Base-by-base conservation (phyloP, 1,140 invertebrate species). In the Laupala kohalensis region DNA sequence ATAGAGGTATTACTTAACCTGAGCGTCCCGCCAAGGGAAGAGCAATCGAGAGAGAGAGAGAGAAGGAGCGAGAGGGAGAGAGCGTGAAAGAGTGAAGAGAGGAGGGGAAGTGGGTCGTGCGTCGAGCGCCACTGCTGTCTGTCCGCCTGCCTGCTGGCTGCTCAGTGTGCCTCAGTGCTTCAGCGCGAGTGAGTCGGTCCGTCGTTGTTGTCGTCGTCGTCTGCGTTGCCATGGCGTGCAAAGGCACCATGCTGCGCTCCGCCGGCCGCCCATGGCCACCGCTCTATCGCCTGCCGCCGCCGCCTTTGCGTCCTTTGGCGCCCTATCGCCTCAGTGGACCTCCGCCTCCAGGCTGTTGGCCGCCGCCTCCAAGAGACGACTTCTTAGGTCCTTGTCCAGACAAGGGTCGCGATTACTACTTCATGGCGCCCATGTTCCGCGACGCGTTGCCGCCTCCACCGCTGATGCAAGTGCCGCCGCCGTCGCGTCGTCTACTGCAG, bases 331-430 rank as follows among this genome's bases (percentile, higher is more conserved):
- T 15, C 67, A 19, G 25, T 1, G 9, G 69, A 24, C 71, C 74
- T 66, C 72, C 70, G 13, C 71, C 74, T n/a, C 25, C 30, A 25
- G 23, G 80, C 71, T 80, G 81, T 28, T 78, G 81, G 78, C 79
- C 81, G 27, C 83, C 83, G 71, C 19, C 25, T 5, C 19, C 6
- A 6, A 6, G 27, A 23, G 83, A 86, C 27, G 84, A 83, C 64
- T 86, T 86, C 74, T 23, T 80, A 6, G 79, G 80, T 76, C 81
- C 80, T 74, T 75, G 70, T 77, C 79, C 78, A 79, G 85, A 85
- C 75, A 88, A 88, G 74, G 85, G 84, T 3, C 80, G 87, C 4
- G 89, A 91, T 74, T 89, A 90, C 75, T 89, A 89, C 76, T 88
- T 88, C 73, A 76, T 90, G 69, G 84, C 88, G 12, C 88, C 88